Evolutionary conservation across 35 echinoderm and acorn worm genomes (phyloP).

Genomic region (Amphiura filiformis): DNA sequence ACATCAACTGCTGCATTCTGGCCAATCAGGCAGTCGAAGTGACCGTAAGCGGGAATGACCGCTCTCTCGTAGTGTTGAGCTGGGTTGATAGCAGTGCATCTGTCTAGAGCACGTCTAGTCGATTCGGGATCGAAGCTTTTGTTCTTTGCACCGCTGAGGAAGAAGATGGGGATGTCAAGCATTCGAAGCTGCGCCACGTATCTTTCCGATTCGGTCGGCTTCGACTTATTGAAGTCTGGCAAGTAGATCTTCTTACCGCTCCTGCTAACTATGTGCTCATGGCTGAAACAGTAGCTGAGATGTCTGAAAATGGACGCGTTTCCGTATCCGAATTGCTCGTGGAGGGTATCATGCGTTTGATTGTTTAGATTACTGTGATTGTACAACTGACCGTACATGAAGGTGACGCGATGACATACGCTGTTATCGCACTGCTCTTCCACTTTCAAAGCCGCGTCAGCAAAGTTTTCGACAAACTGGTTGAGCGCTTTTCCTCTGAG

Average conservation of each 20-base stretch:
- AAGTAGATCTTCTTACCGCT: constrained; percentile 39
- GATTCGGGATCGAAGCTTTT: constrained; percentile 65
- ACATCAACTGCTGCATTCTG: constrained; percentile 56
- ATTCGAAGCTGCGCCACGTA: constrained; percentile 51
- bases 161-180: constrained; percentile 51
- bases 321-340: constrained; percentile 42
- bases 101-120: constrained; percentile 42
- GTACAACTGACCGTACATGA: constrained; percentile 56
- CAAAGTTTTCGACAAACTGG: constrained; percentile 1
- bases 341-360: constrained; percentile 54
- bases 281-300: constrained; percentile 31
- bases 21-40: constrained; percentile 59
- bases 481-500: constrained; percentile 41
- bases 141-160: constrained; percentile 60
- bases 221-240: constrained; percentile 32
- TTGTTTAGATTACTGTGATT: constrained; percentile 63
- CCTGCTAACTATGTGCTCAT: constrained; percentile 34
- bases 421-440: constrained; percentile 56
- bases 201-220: constrained; percentile 27
- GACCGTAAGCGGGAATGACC: constrained; percentile 48
- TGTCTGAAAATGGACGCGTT: constrained; percentile 58
- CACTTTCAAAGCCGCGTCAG: constrained; percentile 16
- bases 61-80: constrained; percentile 63
- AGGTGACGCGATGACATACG: constrained; percentile 60
- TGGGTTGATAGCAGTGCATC: constrained; percentile 50